phyloP scores from a whole-genome alignment of 2,888 invertebrate species.

The Tanypteryx hageni region DNA sequence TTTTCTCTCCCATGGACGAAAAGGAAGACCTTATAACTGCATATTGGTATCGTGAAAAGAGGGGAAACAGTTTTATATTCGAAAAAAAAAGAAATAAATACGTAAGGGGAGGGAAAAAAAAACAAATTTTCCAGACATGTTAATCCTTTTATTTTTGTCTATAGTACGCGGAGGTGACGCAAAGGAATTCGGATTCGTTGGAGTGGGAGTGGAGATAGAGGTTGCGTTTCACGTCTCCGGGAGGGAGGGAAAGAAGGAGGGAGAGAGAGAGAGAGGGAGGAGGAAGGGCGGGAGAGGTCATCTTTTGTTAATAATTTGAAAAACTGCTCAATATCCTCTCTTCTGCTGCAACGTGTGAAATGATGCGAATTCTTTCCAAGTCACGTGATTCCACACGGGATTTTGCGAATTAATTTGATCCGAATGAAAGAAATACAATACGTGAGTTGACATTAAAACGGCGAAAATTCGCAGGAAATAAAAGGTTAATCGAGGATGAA shows the following conservation, averaged over 20 bases:
- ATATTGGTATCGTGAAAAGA: constrained; percentile 33
- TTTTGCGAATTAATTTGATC: constrained; percentile 15
- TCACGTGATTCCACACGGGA: neutral
- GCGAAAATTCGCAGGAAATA: neutral
- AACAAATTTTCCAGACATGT: neutral
- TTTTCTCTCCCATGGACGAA: constrained; percentile 10
- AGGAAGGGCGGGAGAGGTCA: neutral
- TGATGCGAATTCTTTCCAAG: constrained; percentile 31
- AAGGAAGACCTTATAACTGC: constrained; percentile 58
- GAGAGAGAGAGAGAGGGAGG: neutral
- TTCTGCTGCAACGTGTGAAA: constrained; percentile 1
- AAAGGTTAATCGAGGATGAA: neutral
- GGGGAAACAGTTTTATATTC: neutral
- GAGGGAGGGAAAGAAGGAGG: neutral
- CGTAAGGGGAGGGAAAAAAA: neutral
- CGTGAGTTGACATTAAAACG: constrained; percentile 18
- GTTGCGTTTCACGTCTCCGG: neutral
- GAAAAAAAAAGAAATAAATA: neutral
- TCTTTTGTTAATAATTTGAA: constrained; percentile 40
- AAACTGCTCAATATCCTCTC: constrained; percentile 19
- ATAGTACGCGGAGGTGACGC: neutral
- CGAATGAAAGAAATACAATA: neutral
- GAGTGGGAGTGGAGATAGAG: neutral
- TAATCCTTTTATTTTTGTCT: neutral
- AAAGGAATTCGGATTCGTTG: neutral